A percentile compares a stretch with the other conserved stretches of the same genome.
Evolutionary conservation across 2,888 invertebrate species (phyloP).

Genomic region (Dicycla oo): DNA sequence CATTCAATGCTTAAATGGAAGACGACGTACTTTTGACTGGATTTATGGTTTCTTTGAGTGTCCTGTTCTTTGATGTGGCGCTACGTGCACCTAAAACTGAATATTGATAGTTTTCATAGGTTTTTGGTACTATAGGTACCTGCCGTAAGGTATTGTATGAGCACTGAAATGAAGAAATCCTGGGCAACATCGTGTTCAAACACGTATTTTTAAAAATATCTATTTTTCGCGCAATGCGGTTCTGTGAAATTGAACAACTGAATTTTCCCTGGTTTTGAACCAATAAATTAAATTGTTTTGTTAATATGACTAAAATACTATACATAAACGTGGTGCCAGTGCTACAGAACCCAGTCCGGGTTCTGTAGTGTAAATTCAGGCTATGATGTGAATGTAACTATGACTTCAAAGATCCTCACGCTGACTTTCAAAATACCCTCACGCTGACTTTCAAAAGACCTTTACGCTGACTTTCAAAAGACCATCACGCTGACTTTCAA

Average conservation of each 20-base stretch:
- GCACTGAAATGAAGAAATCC: background rate
- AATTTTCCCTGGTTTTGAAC: background rate
- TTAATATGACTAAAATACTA: background rate
- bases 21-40: constrained; percentile 58
- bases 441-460: too few relatives aligned
- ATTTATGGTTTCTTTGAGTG: constrained; percentile 63
- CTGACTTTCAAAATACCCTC: constrained; percentile 18
- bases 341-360: too few relatives aligned
- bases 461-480: too few relatives aligned
- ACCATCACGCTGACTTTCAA: background rate
- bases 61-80: constrained; percentile 50
- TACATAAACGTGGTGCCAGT: background rate
- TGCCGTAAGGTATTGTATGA: background rate
- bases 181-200: background rate
- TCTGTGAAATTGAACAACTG: background rate
- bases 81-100: constrained; percentile 20
- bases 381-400: too few relatives aligned
- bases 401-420: too few relatives aligned
- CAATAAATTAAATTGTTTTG: background rate
- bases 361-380: background rate
- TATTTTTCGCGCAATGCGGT: background rate
- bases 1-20: constrained; percentile 61
- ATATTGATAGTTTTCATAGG: constrained; percentile 37
- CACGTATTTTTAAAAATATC: background rate
- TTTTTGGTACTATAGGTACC: constrained; percentile 3